Conservation (phyloP, 2,797 vertebrate genomes). For the Pogoniulus pusillus region DNA sequence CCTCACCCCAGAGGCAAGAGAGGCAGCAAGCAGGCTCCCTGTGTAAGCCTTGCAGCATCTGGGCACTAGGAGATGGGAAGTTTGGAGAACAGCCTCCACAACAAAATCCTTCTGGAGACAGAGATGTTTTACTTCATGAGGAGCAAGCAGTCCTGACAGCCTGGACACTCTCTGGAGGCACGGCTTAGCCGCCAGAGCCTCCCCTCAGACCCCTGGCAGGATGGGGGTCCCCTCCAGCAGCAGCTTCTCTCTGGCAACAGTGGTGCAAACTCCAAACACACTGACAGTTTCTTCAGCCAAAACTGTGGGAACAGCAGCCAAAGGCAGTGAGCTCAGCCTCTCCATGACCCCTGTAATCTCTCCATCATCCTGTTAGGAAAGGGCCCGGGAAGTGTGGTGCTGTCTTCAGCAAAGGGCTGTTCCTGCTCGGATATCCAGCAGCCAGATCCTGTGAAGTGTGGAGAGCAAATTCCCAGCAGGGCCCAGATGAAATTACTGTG, state of each 20-base stretch:
- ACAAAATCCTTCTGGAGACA: neutral
- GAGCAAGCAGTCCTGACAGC: neutral
- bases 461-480: conserved; percentile 27
- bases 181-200: neutral
- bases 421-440: neutral
- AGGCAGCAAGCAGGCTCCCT: neutral
- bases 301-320: conserved; percentile 46
- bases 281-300: conserved; percentile 14
- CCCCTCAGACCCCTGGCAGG: neutral
- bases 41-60: neutral
- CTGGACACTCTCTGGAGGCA: fast-evolving
- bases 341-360: conserved; percentile 51
- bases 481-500: conserved; percentile 19
- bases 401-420: conserved; percentile 2
- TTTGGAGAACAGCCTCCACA: conserved; percentile 14
- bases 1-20: neutral
- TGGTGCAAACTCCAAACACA: neutral
- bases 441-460: conserved; percentile 42
- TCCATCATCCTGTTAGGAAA: conserved; percentile 52
- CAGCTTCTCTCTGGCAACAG: neutral
- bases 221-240: neutral
- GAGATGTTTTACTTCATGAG: neutral
- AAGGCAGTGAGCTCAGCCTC: conserved; percentile 28
- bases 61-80: neutral
- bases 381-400: neutral